Conservation (phyloP, 2,888 invertebrate species). For the Aleiodes leptofemur region DNA sequence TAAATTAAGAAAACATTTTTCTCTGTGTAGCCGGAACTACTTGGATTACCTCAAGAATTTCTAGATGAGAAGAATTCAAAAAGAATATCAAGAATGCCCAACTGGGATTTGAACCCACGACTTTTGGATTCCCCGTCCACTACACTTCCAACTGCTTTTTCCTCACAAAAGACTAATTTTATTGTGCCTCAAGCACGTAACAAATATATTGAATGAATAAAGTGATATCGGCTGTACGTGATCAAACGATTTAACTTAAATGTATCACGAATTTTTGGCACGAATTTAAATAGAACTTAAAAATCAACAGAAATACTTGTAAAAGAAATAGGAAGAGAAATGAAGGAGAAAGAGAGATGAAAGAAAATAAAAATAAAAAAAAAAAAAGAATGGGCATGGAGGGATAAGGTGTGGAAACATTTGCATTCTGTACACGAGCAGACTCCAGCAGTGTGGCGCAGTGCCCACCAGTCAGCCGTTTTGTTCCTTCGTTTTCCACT, state of each 20-base stretch:
- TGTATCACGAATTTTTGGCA: conserved; percentile 24
- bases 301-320: conserved; percentile 51
- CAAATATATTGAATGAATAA: conserved; percentile 17
- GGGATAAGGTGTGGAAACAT: conserved; percentile 54
- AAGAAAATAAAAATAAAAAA: conserved; percentile 13
- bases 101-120: no score
- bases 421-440: conserved; percentile 59
- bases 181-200: neutral
- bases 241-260: neutral
- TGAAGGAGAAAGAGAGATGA: conserved; percentile 37
- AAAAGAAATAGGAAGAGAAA: conserved; percentile 14
- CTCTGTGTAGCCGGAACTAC: no score
- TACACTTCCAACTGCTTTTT: neutral
- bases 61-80: no score
- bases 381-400: conserved; percentile 16
- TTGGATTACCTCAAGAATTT: no score
- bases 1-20: no score
- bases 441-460: conserved; percentile 57
- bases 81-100: no score
- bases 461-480: conserved; percentile 56
- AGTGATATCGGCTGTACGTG: conserved; percentile 1
- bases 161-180: neutral
- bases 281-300: conserved; percentile 30
- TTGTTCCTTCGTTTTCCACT: conserved; percentile 57
- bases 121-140: no score